Evolutionary conservation across 2,113 vertebrate species (phyloP), one percentile per base, ranked within the genome.

Genomic region (Pedetes capensis): DNA sequence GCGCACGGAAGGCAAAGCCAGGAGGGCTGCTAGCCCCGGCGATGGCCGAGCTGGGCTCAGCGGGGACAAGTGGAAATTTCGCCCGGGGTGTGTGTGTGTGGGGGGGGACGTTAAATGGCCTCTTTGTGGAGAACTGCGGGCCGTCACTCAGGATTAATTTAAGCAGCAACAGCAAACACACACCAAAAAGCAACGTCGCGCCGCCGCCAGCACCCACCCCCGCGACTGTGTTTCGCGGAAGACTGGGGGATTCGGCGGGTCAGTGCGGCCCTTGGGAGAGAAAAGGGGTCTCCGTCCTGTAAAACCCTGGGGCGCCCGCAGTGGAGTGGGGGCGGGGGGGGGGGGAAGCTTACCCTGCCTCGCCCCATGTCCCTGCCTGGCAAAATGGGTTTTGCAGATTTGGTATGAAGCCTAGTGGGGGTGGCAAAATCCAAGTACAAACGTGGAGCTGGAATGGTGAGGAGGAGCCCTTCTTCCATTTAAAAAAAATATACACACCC

Each of bases 101-200:
- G 16, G 44, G 47, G 88, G 91, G 95, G 76, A 16, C 89, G 75
- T 89, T 83, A 95, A 95, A 95, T 90, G 87, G 95, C 63, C 93
- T 96, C 95, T 95, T 97, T 97, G 97, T 97, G 90, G 79, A 93
- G 89, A 94, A 95, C 44, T 91, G 87, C 59, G 9, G 84, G 88
- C 61, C 89, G 64, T 96, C 96, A 96, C 91, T 96, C 95, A 96
- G 96, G 93, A 95, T 96, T 97, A 96, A 96, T 96, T 97, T 96
- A 95, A 94, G 95, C 87, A 87, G 87, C 92, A 96, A 94, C 82
- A 93, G 88, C 96, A 95, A 94, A 96, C 95, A 97, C 81, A 93
- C 96, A 93, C 91, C 96, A 44, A 94, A 95, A 95, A 89, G 89
- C 82, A 69, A 79, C 20, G 55, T 92, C 87, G 85, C 18, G 55